Base-by-base conservation (phyloP, 2,797 vertebrate genomes). In the Anolis apletophallus region DNA sequence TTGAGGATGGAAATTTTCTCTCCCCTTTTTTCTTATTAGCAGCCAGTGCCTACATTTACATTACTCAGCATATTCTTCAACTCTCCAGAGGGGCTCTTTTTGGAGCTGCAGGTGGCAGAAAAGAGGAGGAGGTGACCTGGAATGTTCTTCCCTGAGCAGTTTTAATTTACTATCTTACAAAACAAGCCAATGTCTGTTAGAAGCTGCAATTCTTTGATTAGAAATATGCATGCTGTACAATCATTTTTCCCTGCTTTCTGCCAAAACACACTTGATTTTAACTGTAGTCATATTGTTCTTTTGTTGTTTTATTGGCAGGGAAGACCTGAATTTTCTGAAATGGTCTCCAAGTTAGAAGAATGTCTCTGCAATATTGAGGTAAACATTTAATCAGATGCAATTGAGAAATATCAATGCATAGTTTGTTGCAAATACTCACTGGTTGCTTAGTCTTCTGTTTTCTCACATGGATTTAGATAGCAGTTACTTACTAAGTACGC, bases 281-380 rank as follows among this genome's bases (percentile, higher is more conserved):
- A 14, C 1, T 19, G 64, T 9, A 8, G 2, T 78, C 13, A 73
- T 73, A 0, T n/a, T 80, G 75, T 88, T 36, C 82, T 88, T 90
- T 34, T 61, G 1, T 89, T 90, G 0, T 80, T 91, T 52, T 79
- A 84, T 88, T 94, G 92, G 29, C 94, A 99, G 99, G 98, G 98
- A 90, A 97, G 99, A 83, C 99, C 98, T 0, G 97, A 98, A 90
- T 99, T 99, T 93, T 98, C 98, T 52, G 98, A 99, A 94, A 97
- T 99, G 3, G 98, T 99, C 59, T 93, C 95, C 40, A 99, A 97
- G 87, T 93, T 99, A 78, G 98, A 99, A 91, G 98, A 99, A 89
- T 99, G 98, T 78, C 97, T 99, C 83, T 97, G 97, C 93, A 99
- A 99, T 23, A 96, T 98, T 3, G 98, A 99, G 98, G 98, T 99